phyloP scores from a whole-genome alignment of 1,140 invertebrate species.

The Chelonus insularis region DNA sequence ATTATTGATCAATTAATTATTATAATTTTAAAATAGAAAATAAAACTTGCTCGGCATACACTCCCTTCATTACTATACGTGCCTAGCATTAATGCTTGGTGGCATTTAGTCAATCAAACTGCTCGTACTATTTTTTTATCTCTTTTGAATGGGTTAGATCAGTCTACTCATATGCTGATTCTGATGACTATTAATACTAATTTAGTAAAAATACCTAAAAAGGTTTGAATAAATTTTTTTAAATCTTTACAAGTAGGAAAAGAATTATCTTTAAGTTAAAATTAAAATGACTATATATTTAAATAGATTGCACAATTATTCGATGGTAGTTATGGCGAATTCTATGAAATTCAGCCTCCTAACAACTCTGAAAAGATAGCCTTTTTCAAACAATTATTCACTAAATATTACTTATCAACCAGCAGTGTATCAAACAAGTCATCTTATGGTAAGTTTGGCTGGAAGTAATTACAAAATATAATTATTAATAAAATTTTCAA shows the following conservation, averaged over 20 bases:
- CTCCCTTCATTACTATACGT: slow-evolving; percentile 60
- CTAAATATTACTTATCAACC: slow-evolving; percentile 28
- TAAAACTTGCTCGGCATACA: slow-evolving; percentile 52
- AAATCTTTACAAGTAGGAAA: too few species aligned
- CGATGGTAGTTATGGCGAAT: slow-evolving; percentile 47
- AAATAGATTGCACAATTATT: slow-evolving; percentile 45
- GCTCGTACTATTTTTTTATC: slow-evolving; percentile 57
- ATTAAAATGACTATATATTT: not conserved
- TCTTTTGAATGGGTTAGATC: slow-evolving; percentile 56
- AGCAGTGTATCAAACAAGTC: slow-evolving; percentile 43
- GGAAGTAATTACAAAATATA: too few species aligned
- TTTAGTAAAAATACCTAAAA: slow-evolving; percentile 49
- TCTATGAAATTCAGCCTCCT: slow-evolving; percentile 43
- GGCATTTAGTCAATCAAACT: slow-evolving; percentile 57
- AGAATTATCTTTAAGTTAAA: slow-evolving; percentile 17
- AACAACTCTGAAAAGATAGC: slow-evolving; percentile 37
- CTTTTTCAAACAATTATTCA: slow-evolving; percentile 51
- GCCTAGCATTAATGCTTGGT: slow-evolving; percentile 60
- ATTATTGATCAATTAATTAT: slow-evolving; percentile 8
- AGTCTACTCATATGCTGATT: slow-evolving; percentile 56
- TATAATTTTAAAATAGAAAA: slow-evolving; percentile 40
- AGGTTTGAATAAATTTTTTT: slow-evolving; percentile 43
- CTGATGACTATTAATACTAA: slow-evolving; percentile 53
- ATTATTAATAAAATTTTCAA: not conserved
- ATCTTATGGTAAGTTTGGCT: slow-evolving; percentile 41